Conservation (phyloP, 2,888 invertebrate genomes). For the Eupithecia centaureata region DNA sequence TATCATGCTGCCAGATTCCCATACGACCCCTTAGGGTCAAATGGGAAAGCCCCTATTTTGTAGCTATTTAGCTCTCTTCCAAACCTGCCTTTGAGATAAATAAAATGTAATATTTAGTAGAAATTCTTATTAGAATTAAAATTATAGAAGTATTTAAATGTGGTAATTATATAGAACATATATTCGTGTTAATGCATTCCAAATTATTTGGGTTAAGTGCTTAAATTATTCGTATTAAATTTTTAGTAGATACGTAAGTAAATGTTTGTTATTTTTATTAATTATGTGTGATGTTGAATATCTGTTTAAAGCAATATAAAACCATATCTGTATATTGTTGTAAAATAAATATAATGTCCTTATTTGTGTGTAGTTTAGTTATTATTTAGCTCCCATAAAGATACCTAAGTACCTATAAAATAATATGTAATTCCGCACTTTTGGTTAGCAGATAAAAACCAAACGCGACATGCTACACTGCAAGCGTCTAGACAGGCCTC, state of each 20-base stretch:
- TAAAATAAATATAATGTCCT: slow-evolving; percentile 1
- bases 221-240: not conserved
- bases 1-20: not conserved
- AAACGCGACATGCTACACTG: too few species aligned
- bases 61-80: slow-evolving; percentile 11
- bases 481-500: too few species aligned
- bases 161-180: not conserved
- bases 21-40: not conserved
- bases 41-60: not conserved
- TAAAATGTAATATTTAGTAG: not conserved
- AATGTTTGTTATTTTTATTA: not conserved
- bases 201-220: not conserved
- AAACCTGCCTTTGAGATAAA: not conserved
- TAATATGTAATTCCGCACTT: too few species aligned
- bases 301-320: slow-evolving; percentile 7
- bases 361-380: slow-evolving; percentile 4
- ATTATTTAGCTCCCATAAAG: not conserved
- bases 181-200: not conserved
- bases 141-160: not conserved
- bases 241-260: not conserved
- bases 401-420: too few species aligned
- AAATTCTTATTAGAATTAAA: not conserved
- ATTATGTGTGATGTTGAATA: not conserved
- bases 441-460: not conserved
- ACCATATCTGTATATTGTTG: slow-evolving; percentile 16